phyloP scores from a whole-genome alignment of 2,113 vertebrate genomes.

The Dendropsophus ebraccatus region DNA sequence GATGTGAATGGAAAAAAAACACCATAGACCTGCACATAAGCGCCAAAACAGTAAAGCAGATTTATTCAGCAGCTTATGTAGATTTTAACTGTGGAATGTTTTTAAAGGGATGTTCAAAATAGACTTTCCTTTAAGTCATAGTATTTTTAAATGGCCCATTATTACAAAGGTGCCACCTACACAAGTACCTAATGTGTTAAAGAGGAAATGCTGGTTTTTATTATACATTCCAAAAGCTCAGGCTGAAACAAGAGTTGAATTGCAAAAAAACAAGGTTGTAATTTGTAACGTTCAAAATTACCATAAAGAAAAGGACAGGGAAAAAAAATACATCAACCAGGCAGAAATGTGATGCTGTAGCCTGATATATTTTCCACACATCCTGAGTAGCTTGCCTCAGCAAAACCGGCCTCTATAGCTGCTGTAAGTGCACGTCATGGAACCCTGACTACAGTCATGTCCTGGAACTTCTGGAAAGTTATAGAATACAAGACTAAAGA shows the following conservation, averaged over 20 bases:
- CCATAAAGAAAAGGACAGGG: conserved; percentile 12
- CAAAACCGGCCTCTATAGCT: conserved; percentile 26
- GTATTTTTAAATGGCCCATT: conserved; percentile 14
- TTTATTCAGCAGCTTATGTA: neutral
- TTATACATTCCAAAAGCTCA: conserved; percentile 23
- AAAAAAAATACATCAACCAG: conserved; percentile 31
- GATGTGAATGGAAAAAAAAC: neutral
- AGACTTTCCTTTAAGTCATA: neutral
- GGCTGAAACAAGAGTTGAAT: conserved; percentile 15
- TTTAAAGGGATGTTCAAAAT: neutral
- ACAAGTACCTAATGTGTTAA: conserved; percentile 12
- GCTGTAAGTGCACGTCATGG: conserved; percentile 27
- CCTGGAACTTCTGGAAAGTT: conserved; percentile 2
- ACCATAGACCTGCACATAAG: neutral
- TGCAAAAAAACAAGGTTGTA: conserved; percentile 27
- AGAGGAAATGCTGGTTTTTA: conserved; percentile 36
- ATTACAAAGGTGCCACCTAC: conserved; percentile 8
- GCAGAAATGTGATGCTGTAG: conserved; percentile 33
- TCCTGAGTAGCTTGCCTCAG: conserved; percentile 36
- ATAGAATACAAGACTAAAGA: neutral
- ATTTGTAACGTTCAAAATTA: conserved; percentile 37
- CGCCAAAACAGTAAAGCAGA: neutral
- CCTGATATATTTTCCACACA: conserved; percentile 42
- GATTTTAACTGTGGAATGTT: neutral
- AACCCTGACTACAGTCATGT: conserved; percentile 25